Evolutionary conservation across 2,888 invertebrate species (phyloP).

Genomic region (Trimorus sp.): DNA sequence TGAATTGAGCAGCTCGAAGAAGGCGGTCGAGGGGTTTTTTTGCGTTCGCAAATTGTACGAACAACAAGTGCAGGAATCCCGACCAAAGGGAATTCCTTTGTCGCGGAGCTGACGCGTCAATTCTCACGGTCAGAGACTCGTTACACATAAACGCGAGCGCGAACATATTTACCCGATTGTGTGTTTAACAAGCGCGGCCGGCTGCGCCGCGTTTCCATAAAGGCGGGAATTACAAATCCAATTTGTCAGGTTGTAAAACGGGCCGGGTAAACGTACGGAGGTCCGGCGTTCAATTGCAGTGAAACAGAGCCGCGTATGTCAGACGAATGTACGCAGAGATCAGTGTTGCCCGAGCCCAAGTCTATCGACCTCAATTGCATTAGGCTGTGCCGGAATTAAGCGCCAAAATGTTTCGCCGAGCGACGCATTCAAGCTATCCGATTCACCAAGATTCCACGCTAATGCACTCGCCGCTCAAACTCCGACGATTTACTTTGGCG

Average conservation of each 20-base stretch:
- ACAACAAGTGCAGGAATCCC: slow-evolving; percentile 33
- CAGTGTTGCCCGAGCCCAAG: slow-evolving; percentile 46
- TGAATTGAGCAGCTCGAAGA: background rate
- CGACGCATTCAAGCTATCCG: slow-evolving; percentile 17
- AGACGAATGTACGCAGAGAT: slow-evolving; percentile 62
- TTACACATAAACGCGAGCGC: slow-evolving; percentile 65
- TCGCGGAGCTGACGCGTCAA: slow-evolving; percentile 40
- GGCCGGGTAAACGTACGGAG: slow-evolving; percentile 55
- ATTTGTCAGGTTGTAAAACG: slow-evolving; percentile 66
- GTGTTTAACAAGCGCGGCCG: slow-evolving; percentile 62
- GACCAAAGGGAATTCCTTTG: slow-evolving; percentile 52
- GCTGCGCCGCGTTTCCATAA: slow-evolving; percentile 62
- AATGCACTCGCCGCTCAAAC: slow-evolving; percentile 23
- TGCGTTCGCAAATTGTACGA: slow-evolving; percentile 31
- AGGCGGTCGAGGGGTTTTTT: background rate
- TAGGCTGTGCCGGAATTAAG: slow-evolving; percentile 50
- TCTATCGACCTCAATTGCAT: slow-evolving; percentile 63
- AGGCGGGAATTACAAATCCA: slow-evolving; percentile 68
- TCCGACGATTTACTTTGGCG: slow-evolving; percentile 5
- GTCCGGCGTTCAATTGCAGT: slow-evolving; percentile 55
- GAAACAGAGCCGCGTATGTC: slow-evolving; percentile 64
- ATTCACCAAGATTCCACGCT: slow-evolving; percentile 27
- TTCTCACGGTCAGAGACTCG: slow-evolving; percentile 66
- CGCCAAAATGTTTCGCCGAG: slow-evolving; percentile 42
- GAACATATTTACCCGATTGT: slow-evolving; percentile 64